phyloP scores from a whole-genome alignment of 2,888 invertebrate genomes.

The Parnassius glacialis region DNA sequence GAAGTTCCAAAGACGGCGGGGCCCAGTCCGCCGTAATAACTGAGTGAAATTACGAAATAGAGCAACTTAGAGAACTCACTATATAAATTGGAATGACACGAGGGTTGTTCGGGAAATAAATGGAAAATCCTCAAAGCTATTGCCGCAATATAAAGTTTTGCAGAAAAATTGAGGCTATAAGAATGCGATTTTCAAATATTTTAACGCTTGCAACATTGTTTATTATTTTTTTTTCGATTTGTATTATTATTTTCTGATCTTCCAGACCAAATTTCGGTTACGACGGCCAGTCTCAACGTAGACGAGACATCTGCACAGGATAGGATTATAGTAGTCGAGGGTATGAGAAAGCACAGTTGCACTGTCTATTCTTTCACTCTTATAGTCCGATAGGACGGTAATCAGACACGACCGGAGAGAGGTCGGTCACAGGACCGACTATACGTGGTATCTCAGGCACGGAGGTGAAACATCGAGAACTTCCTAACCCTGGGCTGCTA shows the following conservation, averaged over 20 bases:
- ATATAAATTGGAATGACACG: conserved; percentile 20
- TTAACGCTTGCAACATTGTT: background rate
- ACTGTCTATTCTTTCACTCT: too few species aligned
- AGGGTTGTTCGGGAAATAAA: conserved; percentile 11
- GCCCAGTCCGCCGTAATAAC: conserved; percentile 15
- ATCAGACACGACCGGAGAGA: too few species aligned
- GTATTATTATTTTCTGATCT: background rate
- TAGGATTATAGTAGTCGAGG: too few species aligned
- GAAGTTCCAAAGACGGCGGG: conserved; percentile 17
- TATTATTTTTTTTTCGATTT: background rate
- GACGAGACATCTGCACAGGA: too few species aligned
- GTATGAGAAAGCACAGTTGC: too few species aligned
- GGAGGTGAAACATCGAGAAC: too few species aligned
- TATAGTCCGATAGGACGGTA: too few species aligned
- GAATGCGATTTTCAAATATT: background rate
- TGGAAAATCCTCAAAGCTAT: conserved; percentile 18
- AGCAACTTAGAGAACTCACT: conserved; percentile 13
- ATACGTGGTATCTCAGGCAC: too few species aligned
- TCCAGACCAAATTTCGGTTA: background rate
- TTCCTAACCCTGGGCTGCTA: too few species aligned
- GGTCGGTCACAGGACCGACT: too few species aligned
- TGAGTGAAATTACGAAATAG: conserved; percentile 24
- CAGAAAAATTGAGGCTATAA: conserved; percentile 2
- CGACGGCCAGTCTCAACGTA: too few species aligned
- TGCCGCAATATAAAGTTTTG: conserved; percentile 6